Conservation (phyloP, 1,140 invertebrate genomes). For the Heliconius hewitsoni region DNA sequence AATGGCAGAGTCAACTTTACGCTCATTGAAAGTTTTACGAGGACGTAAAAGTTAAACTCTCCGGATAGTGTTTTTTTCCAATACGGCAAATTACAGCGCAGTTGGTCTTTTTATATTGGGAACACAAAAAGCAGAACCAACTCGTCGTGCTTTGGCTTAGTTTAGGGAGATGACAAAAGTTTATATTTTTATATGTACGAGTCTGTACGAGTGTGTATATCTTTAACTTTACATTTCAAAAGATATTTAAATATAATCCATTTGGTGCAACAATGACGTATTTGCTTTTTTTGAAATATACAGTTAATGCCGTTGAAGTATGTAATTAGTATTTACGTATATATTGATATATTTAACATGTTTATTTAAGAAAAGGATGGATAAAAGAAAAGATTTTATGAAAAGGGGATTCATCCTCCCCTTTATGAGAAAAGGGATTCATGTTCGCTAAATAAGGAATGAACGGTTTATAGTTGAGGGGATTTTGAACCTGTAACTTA, state of each 20-base stretch:
- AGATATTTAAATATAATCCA: not conserved
- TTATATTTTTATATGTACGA: not conserved
- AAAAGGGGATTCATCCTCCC: too few species aligned
- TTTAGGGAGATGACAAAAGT: conserved; percentile 4
- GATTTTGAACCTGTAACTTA: too few species aligned
- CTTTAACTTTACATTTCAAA: not conserved
- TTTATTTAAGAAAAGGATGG: too few species aligned
- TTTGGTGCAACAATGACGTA: not conserved
- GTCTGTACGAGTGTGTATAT: too few species aligned
- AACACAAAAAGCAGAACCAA: not conserved
- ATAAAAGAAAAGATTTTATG: too few species aligned
- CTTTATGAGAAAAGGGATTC: too few species aligned
- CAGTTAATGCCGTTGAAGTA: too few species aligned
- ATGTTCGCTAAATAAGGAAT: too few species aligned
- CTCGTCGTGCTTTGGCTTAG: not conserved
- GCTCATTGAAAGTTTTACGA: conserved; percentile 1
- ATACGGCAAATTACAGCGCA: conserved; percentile 3
- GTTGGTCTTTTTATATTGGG: not conserved
- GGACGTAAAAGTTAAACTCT: conserved; percentile 1
- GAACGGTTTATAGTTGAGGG: too few species aligned
- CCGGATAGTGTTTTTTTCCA: not conserved
- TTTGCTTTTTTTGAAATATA: not conserved
- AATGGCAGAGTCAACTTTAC: conserved; percentile 13
- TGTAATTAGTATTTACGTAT: too few species aligned
- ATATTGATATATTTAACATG: too few species aligned